phyloP scores from a whole-genome alignment of 2,888 invertebrate species.

The Cyaniris semiargus region DNA sequence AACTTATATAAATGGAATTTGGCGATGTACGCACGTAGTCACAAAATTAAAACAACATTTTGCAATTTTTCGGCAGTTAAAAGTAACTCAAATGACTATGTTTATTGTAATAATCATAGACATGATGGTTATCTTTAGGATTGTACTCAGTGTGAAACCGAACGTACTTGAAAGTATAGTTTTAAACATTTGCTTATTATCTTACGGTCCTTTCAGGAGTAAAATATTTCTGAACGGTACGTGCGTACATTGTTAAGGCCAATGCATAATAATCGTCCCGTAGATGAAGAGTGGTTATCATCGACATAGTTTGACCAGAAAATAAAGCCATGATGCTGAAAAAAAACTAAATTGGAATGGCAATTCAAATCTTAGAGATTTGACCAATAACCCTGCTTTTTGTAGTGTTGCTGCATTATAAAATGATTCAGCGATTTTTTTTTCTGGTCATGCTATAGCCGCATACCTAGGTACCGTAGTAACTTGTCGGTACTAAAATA shows the following conservation, averaged over 20 bases:
- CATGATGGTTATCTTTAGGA: background rate
- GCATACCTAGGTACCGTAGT: slow-evolving; percentile 18
- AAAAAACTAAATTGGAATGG: background rate
- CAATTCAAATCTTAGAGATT: background rate
- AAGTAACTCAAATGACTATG: background rate
- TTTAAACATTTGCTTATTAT: background rate
- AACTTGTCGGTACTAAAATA: slow-evolving; percentile 23
- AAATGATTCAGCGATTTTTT: background rate
- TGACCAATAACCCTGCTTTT: background rate
- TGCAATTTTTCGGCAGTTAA: background rate
- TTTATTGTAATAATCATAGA: background rate
- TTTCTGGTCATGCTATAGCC: slow-evolving; percentile 6
- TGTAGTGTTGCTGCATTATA: background rate
- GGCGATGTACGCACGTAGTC: background rate
- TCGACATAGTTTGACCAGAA: background rate
- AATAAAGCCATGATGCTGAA: background rate
- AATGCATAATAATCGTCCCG: slow-evolving; percentile 9
- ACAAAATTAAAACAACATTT: background rate
- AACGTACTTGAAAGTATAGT: background rate
- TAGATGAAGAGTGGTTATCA: slow-evolving; percentile 16
- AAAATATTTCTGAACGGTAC: background rate
- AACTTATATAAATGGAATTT: background rate
- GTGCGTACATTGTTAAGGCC: background rate
- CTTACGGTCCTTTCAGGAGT: background rate
- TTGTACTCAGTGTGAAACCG: background rate